Evolutionary conservation across 2,888 invertebrate genomes (phyloP).

Genomic region (Drosophila kuntzei): DNA sequence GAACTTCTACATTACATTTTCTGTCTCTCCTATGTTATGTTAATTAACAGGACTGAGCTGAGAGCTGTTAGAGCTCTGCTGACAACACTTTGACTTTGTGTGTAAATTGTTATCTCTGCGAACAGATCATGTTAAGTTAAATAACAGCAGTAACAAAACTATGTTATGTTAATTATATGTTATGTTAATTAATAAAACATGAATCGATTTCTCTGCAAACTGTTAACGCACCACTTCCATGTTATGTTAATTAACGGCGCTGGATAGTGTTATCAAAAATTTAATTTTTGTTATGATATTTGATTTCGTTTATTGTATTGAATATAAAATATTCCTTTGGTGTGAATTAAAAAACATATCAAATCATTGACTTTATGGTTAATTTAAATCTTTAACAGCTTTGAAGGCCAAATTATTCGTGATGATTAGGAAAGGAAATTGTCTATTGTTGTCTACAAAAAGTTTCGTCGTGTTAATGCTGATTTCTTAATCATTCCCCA

Average conservation of each 20-base stretch:
- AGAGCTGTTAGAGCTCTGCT: background rate
- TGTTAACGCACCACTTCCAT: background rate
- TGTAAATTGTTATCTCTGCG: background rate
- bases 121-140: background rate
- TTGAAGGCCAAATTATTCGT: background rate
- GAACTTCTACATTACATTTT: background rate
- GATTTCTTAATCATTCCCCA: background rate
- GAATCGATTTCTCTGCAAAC: background rate
- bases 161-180: no score
- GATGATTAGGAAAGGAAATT: slow-evolving; percentile 3
- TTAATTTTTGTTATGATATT: no score
- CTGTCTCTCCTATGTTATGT: background rate
- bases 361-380: background rate
- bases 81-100: background rate
- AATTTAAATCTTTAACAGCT: background rate
- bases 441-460: slow-evolving; percentile 5
- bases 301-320: no score
- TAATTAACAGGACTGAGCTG: background rate
- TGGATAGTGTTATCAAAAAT: background rate
- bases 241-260: background rate
- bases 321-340: no score
- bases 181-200: no score
- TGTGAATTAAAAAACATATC: background rate
- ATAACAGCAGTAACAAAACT: no score
- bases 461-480: slow-evolving; percentile 21